These are phyloP conservation scores for Baccha elongata DNA, from an alignment of 2,888 invertebrate species.

Conservation along the genomic window DNA sequence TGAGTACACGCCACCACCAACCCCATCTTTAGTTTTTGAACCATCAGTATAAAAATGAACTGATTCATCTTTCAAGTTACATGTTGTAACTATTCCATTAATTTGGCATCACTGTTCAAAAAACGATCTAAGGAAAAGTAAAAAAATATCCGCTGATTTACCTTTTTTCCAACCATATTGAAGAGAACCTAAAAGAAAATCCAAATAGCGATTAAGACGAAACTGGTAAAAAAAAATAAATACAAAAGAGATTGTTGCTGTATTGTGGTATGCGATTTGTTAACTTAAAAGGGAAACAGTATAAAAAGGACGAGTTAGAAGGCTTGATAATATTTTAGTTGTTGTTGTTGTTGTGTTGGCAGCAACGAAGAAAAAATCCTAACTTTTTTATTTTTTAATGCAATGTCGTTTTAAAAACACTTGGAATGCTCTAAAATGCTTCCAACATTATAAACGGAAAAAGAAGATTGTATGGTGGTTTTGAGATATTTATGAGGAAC, in stretches of 20 bases:
- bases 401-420: conserved; percentile 64
- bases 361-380: conserved; percentile 59
- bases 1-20: too few species aligned
- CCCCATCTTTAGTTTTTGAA: too few species aligned
- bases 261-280: conserved; percentile 6
- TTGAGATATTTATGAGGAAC: background rate
- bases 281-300: background rate
- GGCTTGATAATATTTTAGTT: background rate
- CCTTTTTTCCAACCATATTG: background rate
- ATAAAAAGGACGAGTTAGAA: background rate
- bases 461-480: conserved; percentile 23
- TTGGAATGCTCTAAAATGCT: conserved; percentile 61
- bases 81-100: background rate
- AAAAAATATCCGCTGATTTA: conserved; percentile 2
- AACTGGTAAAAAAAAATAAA: conserved; percentile 52
- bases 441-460: conserved; percentile 8
- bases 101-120: background rate
- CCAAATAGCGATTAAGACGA: conserved; percentile 22
- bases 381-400: conserved; percentile 60
- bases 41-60: too few species aligned
- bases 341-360: conserved; percentile 31
- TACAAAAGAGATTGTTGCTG: conserved; percentile 48
- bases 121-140: background rate
- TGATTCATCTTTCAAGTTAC: too few species aligned
- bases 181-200: conserved; percentile 25